Base-by-base conservation (phyloP, 2,797 vertebrate species). In the Antennarius maculatus region DNA sequence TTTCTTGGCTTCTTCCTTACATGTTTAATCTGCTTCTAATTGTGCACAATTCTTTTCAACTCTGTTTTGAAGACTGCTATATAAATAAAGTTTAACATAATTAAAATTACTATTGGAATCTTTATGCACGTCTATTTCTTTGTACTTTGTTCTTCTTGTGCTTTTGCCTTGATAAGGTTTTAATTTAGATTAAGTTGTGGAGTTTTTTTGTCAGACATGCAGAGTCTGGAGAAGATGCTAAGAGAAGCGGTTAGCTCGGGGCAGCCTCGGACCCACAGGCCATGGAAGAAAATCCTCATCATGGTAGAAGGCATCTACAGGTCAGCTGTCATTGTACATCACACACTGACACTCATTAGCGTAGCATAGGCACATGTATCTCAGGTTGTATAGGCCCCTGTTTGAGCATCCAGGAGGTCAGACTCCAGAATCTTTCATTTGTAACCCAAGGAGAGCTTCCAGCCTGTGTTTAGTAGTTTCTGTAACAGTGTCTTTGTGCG, bases 251-350 rank as follows among this genome's bases (percentile, higher is more conserved):
- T 98, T 79, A 88, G 94, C 86, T 90, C 90, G 0, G 97, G 97
- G 23, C 96, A 98, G 77, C 96, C 96, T 74, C 94, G 95, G 71
- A 96, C 90, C 3, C 94, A 77, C 76, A 93, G 96, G 82, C 94
- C 96, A 50, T 98, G 97, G 97, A 98, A 80, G 85, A 98, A 98
- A 93, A 96, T 98, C 80, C 94, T 98, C 79, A 98, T 98, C 86
- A 83, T 98, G 9, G 96, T 97, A 68, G 97, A 98, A 78, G 96
- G 97, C 72, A 94, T 98, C 93, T 98, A 97, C 90, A 98, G 97
- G 96, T 97, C 91, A 63, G 92, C 66, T 7, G 3, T 68, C 11
- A 29, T 66, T 39, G 57, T 13, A 55, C 43, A 58, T 57, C 63
- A 57, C 56, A 66, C 41, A 43, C 46, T 37, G 11, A 58, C 57